Evolutionary conservation across 2,888 invertebrate species (phyloP).

Genomic region (Amiota communis): DNA sequence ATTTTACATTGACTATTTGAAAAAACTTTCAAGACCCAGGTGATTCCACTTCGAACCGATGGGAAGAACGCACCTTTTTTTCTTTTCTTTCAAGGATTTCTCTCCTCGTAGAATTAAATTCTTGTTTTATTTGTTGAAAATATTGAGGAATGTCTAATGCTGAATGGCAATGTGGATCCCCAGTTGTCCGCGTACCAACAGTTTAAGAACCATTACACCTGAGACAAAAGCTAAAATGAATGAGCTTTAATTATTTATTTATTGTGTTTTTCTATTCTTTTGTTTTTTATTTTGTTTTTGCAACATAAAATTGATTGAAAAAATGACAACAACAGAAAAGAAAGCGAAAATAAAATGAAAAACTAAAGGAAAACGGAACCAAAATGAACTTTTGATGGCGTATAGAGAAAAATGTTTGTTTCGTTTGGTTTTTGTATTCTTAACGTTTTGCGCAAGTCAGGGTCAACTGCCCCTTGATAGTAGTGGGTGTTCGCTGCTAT

Average conservation of each 20-base stretch:
- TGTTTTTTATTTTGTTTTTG: neutral
- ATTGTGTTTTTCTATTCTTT: neutral
- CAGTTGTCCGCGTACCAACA: too few species aligned
- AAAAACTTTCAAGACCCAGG: too few species aligned
- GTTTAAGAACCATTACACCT: too few species aligned
- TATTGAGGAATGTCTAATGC: too few species aligned
- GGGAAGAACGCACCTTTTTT: too few species aligned
- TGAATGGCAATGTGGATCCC: too few species aligned
- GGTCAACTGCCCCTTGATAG: slow-evolving; percentile 61
- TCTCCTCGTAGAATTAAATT: too few species aligned
- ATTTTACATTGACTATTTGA: too few species aligned
- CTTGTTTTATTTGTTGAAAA: too few species aligned
- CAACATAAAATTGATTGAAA: slow-evolving; percentile 21
- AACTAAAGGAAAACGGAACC: slow-evolving; percentile 23
- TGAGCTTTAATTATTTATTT: slow-evolving; percentile 12
- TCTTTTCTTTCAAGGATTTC: too few species aligned
- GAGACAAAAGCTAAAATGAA: too few species aligned
- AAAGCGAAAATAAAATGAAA: slow-evolving; percentile 5
- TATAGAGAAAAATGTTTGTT: slow-evolving; percentile 56
- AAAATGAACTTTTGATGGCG: slow-evolving; percentile 22
- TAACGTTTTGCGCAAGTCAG: slow-evolving; percentile 68
- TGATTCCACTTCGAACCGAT: too few species aligned
- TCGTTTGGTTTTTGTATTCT: slow-evolving; percentile 28
- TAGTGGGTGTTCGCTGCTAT: slow-evolving; percentile 36
- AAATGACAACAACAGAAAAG: neutral